A percentile compares a stretch with the other conserved stretches of the same genome.
phyloP scores from a whole-genome alignment of 23 tunicate species.

The Styela plicata region DNA sequence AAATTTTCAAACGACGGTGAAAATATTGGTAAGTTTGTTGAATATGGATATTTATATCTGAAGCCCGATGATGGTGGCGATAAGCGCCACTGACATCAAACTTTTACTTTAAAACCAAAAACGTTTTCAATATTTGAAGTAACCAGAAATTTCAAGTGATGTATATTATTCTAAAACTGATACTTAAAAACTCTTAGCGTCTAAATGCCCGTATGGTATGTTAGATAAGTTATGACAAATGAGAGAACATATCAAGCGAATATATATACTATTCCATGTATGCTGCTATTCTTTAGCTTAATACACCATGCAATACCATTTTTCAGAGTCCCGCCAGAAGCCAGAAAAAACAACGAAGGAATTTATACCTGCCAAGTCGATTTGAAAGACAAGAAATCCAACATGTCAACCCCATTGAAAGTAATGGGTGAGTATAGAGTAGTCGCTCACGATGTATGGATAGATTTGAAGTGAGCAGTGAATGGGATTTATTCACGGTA shows the following conservation, averaged over 20 bases:
- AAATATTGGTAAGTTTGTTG: neutral
- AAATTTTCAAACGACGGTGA: neutral
- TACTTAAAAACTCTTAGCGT: too few relatives aligned
- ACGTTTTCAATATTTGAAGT: too few relatives aligned
- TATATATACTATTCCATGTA: neutral
- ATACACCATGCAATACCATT: neutral
- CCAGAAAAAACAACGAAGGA: slow-evolving; percentile 19
- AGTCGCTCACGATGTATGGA: too few relatives aligned
- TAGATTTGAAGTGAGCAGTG: too few relatives aligned
- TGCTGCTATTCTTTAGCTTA: neutral
- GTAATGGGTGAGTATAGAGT: slow-evolving; percentile 32
- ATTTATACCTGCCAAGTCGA: slow-evolving; percentile 22
- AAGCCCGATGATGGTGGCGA: too few relatives aligned
- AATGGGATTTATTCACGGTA: too few relatives aligned
- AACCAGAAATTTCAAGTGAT: too few relatives aligned
- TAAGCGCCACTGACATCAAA: too few relatives aligned
- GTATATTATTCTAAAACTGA: too few relatives aligned
- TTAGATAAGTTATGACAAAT: too few relatives aligned
- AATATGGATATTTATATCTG: too few relatives aligned
- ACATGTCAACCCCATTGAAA: slow-evolving; percentile 18
- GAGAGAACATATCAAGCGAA: neutral
- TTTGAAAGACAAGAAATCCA: neutral
- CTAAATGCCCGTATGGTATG: neutral
- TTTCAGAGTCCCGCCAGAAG: neutral
- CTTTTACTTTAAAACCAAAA: too few relatives aligned